phyloP scores from a whole-genome alignment of 2,797 vertebrate genomes.

The Silurus lanzhouensis region DNA sequence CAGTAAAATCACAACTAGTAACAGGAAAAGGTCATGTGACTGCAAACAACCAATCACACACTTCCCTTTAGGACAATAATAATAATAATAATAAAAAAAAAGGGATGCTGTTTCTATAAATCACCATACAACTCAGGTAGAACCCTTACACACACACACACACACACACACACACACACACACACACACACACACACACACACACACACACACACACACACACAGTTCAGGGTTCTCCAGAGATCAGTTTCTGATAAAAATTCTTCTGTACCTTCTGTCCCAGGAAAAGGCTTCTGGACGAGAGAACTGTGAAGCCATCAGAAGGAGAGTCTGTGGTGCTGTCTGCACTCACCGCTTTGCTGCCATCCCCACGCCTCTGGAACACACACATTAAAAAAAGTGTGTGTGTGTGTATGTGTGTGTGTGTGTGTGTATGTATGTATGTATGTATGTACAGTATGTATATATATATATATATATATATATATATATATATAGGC shows the following conservation, averaged over 20 bases:
- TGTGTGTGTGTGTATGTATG: too few species aligned
- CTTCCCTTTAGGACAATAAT: too few species aligned
- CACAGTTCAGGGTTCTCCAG: not conserved
- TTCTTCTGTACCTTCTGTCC: conserved; percentile 89
- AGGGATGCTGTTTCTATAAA: too few species aligned
- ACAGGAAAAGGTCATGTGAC: not conserved
- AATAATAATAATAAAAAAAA: too few species aligned
- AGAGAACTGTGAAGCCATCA: conserved; percentile 93
- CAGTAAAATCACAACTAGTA: not conserved
- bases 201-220: not conserved
- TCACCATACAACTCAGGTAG: too few species aligned
- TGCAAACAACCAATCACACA: conserved; percentile 13
- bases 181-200: not conserved
- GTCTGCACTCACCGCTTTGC: conserved; percentile 91
- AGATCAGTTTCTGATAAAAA: not conserved
- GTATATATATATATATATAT: too few species aligned
- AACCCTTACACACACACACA: not conserved
- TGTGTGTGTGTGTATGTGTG: too few species aligned
- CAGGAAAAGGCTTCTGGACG: conserved; percentile 96
- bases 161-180: not conserved
- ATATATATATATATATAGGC: too few species aligned
- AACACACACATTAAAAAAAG: not conserved
- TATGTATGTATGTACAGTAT: too few species aligned
- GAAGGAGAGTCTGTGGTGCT: conserved; percentile 89
- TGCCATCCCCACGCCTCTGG: conserved; percentile 91